These are phyloP conservation scores for Allobates femoralis DNA, from an alignment of 2,797 vertebrate species.

Conservation along the genomic window DNA sequence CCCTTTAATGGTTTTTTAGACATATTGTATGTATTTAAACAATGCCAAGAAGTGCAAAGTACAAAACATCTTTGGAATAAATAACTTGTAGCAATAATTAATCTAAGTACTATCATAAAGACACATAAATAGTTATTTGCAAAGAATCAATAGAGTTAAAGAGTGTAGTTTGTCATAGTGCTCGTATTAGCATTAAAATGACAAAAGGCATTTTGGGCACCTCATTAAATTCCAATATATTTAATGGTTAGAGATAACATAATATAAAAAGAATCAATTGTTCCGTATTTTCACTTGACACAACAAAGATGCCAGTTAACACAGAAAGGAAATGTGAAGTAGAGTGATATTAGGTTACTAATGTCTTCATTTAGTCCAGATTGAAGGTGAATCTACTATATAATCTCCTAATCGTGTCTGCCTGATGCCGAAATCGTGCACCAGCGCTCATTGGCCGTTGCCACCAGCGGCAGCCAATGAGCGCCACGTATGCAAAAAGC, in stretches of 20 bases:
- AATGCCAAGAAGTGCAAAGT: neutral
- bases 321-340: neutral
- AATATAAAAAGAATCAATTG: constrained; percentile 8
- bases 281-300: constrained; percentile 4
- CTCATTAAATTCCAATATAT: constrained; percentile 28
- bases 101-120: neutral
- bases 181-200: constrained; percentile 10
- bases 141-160: neutral
- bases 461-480: too few relatives aligned
- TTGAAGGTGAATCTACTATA: neutral
- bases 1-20: too few relatives aligned
- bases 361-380: neutral
- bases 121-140: neutral
- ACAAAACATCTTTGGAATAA: neutral
- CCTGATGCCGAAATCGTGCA: too few relatives aligned
- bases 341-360: constrained; percentile 10
- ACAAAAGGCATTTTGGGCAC: neutral
- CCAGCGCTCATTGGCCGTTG: too few relatives aligned
- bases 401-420: too few relatives aligned
- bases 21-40: neutral
- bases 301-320: neutral
- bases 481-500: too few relatives aligned
- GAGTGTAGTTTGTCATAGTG: neutral
- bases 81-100: neutral
- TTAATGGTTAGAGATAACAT: neutral